These are phyloP conservation scores for Tipula helvola DNA, from an alignment of 2,888 invertebrate species.

Conservation along the genomic window DNA sequence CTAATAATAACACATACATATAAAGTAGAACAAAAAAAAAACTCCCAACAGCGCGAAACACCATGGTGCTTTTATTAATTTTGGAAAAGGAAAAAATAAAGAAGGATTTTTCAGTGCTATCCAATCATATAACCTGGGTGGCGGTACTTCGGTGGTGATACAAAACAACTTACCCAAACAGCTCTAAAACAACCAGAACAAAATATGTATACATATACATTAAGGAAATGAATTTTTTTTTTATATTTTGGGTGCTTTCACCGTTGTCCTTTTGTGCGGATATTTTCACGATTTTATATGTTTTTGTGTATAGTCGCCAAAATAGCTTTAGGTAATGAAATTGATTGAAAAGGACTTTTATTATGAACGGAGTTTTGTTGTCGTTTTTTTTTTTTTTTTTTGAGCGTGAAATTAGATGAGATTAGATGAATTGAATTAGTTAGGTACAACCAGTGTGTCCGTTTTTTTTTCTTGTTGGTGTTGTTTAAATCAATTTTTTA, in stretches of 20 bases:
- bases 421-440: neutral
- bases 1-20: neutral
- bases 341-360: slow-evolving; percentile 4
- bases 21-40: neutral
- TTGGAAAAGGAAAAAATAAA: neutral
- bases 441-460: neutral
- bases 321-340: neutral
- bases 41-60: neutral
- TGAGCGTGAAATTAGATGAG: neutral
- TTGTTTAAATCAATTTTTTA: neutral
- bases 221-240: neutral
- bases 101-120: neutral
- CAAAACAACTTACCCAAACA: neutral
- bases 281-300: neutral
- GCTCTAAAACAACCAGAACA: neutral
- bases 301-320: neutral
- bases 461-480: neutral
- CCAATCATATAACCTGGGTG: neutral
- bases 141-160: neutral
- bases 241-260: neutral
- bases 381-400: neutral
- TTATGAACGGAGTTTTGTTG: neutral
- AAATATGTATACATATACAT: neutral
- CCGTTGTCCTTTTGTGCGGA: neutral
- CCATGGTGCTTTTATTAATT: neutral